Evolutionary conservation across 2,888 invertebrate genomes (phyloP).

Genomic region (Drosophila emarginata): DNA sequence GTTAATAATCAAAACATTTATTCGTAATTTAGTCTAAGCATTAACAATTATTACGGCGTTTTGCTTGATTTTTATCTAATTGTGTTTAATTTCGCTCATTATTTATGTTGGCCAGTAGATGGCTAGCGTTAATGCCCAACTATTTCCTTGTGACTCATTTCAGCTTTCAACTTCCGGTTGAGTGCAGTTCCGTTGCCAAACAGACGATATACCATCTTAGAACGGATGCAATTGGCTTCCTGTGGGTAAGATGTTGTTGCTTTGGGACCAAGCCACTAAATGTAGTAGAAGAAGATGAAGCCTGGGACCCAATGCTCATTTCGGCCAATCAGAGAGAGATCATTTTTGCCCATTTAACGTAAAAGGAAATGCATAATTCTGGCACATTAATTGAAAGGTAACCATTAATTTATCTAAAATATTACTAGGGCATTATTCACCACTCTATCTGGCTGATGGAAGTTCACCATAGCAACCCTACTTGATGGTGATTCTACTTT

Average conservation of each 20-base stretch:
- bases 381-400: constrained; percentile 47
- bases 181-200: constrained; percentile 69
- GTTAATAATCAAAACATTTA: constrained; percentile 43
- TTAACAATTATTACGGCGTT: constrained; percentile 58
- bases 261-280: constrained; percentile 1
- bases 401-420: constrained; percentile 50
- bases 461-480: constrained; percentile 41
- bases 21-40: constrained; percentile 53
- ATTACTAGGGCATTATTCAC: constrained; percentile 14
- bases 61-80: constrained; percentile 69
- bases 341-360: constrained; percentile 16
- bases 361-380: constrained; percentile 67
- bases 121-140: constrained; percentile 28
- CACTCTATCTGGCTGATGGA: not conserved
- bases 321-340: constrained; percentile 64
- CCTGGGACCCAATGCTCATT: constrained; percentile 59
- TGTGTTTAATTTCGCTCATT: constrained; percentile 71
- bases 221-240: constrained; percentile 70
- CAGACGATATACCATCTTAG: constrained; percentile 43
- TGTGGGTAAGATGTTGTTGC: constrained; percentile 23
- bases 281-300: not conserved
- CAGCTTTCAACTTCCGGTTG: constrained; percentile 59
- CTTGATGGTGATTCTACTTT: constrained; percentile 12
- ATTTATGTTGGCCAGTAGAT: constrained; percentile 53
- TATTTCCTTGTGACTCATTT: constrained; percentile 51